Base-by-base conservation (phyloP, 1,140 invertebrate genomes). In the Papilio helenus region DNA sequence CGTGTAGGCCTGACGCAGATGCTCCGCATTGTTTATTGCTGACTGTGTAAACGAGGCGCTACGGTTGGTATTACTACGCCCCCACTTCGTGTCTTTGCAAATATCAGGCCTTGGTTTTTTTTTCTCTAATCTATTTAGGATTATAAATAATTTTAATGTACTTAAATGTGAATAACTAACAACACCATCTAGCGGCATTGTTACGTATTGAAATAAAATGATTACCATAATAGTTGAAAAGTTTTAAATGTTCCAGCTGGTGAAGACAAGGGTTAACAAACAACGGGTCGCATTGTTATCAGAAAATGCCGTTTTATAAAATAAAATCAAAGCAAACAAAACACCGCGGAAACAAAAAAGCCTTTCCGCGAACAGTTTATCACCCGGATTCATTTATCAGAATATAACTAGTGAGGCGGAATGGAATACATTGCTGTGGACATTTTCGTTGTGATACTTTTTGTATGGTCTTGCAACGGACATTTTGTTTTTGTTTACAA, bases 331-430 rank as follows among this genome's bases (percentile, higher is more conserved):
- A 74, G 80, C 82, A 80, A 76, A 79, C 58, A 26, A 23, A 61
- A 74, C 44, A 29, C 49, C 44, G 39, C 71, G 79, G 72, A 82
- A 89, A 88, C 82, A 86, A 88, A 89, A 89, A 86, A 77, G 81
- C 71, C 76, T 83, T 83, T 83, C 68, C 80, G 81, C 82, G 82
- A 85, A 82, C 86, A 86, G 88, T 91, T 86, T 89, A 89, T 90
- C 87, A 89, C 84, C 79, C 82, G 79, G 80, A 87, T 89, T 92
- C 90, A 90, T 92, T 92, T 92, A 90, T 92, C 90, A 90, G 87
- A 85, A 86, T 89, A 87, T 90, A 90, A 90, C 90, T 91, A 92
- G 86, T 91, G 87, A 87, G 86, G 85, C 81, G 86, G 85, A 85
- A 88, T 84, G 79, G 85, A 83, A 83, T 83, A 88, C 87, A 86